Conservation (phyloP, 1,140 invertebrate genomes). For the Lepidostoma basale region DNA sequence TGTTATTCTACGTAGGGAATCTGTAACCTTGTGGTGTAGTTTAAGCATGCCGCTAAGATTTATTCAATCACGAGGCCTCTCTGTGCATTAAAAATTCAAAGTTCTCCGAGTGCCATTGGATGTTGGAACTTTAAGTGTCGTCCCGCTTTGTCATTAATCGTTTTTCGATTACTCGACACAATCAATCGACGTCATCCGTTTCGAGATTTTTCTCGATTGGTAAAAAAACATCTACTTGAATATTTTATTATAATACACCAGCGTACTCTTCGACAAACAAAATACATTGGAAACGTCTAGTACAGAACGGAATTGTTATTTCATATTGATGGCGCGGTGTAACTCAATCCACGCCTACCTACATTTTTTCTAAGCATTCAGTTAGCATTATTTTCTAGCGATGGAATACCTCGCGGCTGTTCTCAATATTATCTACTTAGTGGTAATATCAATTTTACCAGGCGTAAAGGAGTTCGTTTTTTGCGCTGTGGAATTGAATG, state of each 20-base stretch:
- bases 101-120: too few relatives aligned
- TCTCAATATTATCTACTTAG: neutral
- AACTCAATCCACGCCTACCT: neutral
- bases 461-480: neutral
- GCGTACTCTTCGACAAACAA: neutral
- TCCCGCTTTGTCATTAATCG: neutral
- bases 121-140: too few relatives aligned
- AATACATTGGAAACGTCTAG: neutral
- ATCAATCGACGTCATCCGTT: conserved; percentile 1
- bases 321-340: neutral
- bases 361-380: neutral
- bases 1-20: conserved; percentile 14
- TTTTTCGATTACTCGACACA: neutral
- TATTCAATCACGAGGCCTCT: too few relatives aligned
- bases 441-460: neutral
- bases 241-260: neutral
- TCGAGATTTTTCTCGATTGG: neutral
- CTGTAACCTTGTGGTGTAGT: neutral
- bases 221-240: too few relatives aligned
- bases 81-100: too few relatives aligned
- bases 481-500: neutral
- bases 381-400: neutral
- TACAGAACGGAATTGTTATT: neutral
- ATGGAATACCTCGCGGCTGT: neutral
- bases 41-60: too few relatives aligned